Evolutionary conservation across 2,113 vertebrate genomes (phyloP), one percentile per base, ranked within the genome.

Genomic region (Corydoras sp.): DNA sequence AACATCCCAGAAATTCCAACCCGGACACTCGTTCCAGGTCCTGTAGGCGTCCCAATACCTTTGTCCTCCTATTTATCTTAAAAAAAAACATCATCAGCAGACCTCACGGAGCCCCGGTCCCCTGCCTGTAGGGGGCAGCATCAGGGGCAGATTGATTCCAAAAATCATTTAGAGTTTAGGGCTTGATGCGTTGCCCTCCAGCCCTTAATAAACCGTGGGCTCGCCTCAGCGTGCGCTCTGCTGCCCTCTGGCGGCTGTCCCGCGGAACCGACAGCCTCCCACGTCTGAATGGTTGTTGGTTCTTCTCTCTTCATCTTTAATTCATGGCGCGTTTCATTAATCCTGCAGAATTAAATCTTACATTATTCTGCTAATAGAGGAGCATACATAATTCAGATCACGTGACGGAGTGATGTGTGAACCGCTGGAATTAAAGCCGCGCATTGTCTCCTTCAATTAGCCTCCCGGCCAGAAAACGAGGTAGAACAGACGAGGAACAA

Each of bases 171-270:
- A 53, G 51, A 53, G 9, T 53, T 50, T 50, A 50, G 5, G 5
- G 5, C 5, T 50, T 50, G 10, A 50, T 6, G 49, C 5, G 10
- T 50, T 50, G 5, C 49, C 49, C n/a, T n/a, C n/a, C n/a, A n/a
- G n/a, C n/a, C n/a, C n/a, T n/a, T n/a, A n/a, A n/a, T n/a, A n/a
- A n/a, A n/a, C n/a, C n/a, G n/a, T n/a, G 3, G 10, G 12, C 10
- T 53, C 51, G 10, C 51, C 10, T 53, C 51, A 50, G 5, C 10
- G 5, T 53, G 12, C 51, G 48, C 76, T 71, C 66, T 29, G 68
- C 50, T 74, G 72, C 68, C 72, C 64, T 58, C 76, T 75, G 67
- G 60, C 74, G 63, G 69, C 61, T 13, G 18, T 62, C 11, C 35
- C 5, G 8, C 32, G 6, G 32, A 35, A 35, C 3, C n/a, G 6